Percentiles rank a stretch among this genome's conserved stretches.
phyloP scores from a whole-genome alignment of 2,888 invertebrate species.

The Cheilosia scutellata region DNA sequence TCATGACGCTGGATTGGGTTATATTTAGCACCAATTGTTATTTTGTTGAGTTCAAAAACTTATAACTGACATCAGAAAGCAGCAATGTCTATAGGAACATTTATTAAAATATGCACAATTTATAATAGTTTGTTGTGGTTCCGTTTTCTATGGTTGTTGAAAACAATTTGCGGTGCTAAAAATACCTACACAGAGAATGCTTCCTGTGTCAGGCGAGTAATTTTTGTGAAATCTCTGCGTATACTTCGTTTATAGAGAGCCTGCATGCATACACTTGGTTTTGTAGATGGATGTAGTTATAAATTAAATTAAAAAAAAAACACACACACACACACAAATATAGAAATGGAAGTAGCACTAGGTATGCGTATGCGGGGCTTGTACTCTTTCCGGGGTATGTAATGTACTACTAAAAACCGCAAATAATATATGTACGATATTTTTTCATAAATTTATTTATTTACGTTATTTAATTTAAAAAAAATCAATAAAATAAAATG shows the following conservation, averaged over 20 bases:
- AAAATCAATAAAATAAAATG: too few relatives aligned
- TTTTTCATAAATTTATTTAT: too few relatives aligned
- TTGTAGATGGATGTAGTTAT: too few relatives aligned
- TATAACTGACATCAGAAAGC: not conserved
- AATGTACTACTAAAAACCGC: too few relatives aligned
- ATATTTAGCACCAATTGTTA: conserved; percentile 1
- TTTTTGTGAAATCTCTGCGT: not conserved
- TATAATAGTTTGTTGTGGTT: not conserved
- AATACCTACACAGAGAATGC: not conserved
- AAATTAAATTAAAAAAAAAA: too few relatives aligned
- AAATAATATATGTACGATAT: too few relatives aligned
- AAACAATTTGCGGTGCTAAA: not conserved
- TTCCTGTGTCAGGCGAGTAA: not conserved
- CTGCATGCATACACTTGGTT: too few relatives aligned
- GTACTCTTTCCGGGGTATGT: too few relatives aligned
- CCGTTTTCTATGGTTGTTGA: not conserved
- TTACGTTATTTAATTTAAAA: too few relatives aligned
- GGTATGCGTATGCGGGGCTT: too few relatives aligned
- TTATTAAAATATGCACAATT: not conserved
- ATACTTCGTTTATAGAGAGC: not conserved
- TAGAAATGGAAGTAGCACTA: too few relatives aligned
- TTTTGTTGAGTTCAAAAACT: conserved; percentile 26
- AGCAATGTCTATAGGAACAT: not conserved
- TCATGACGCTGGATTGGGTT: conserved; percentile 7
- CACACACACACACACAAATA: too few relatives aligned